Evolutionary conservation across 2,113 vertebrate species (phyloP), one percentile per base, ranked within the genome.

Genomic region (Albula glossodonta): DNA sequence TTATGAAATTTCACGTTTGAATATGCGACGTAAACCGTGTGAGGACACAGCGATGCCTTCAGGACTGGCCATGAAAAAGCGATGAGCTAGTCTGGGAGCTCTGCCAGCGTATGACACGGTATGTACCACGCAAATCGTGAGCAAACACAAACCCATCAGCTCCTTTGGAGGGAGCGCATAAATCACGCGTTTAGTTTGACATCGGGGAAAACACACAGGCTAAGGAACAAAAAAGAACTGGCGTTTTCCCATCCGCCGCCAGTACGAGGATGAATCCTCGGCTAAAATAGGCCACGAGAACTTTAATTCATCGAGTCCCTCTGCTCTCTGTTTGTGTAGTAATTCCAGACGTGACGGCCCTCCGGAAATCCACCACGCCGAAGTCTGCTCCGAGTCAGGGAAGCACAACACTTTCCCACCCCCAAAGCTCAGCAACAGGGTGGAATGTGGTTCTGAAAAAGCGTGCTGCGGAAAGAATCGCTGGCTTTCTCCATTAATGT

Each of bases 401-500:
- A 84, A 84, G 50, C 63, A 52, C 51, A 82, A 12, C 49, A 84
- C 19, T 77, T 84, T 13, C 57, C 49, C 60, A 70, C 57, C 82
- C 82, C 57, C 63, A 83, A 83, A 50, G 8, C 22, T 60, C 66
- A 52, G 50, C 51, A 6, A 52, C 13, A 31, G 50, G 50, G 22
- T 74, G 83, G 83, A 84, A 78, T 84, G 50, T 84, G 66, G 66
- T 51, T 50, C 50, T 15, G 83, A 11, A 78, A 84, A 84, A 77
- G 25, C 15, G 15, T 50, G 12, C 31, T 50, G 50, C 15, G 8
- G 2, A 74, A 74, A 31, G 13, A 22, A 70, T n/a, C 22, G 8
- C n/a, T n/a, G n/a, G 70, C n/a, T 74, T 25, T 9, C 4, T n/a
- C 31, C 8, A 17, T 19, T 10, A 31, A n/a, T 31, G 70, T 22